These are phyloP conservation scores for Diachrysia chrysitis DNA, from an alignment of 2,888 invertebrate species.

Conservation along the genomic window DNA sequence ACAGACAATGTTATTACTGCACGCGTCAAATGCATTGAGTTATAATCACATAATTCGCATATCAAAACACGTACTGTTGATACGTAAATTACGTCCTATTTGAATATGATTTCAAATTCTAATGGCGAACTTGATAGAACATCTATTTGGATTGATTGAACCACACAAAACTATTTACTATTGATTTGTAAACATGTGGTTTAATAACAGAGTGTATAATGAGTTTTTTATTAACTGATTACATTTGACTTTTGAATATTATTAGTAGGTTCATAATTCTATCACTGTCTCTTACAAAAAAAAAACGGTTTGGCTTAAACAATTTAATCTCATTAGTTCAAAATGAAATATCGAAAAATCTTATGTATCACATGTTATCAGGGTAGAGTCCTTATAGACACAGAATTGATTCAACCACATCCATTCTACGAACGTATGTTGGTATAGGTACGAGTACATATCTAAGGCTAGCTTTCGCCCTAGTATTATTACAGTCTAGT, in stretches of 20 bases:
- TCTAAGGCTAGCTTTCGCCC: background rate
- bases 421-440: background rate
- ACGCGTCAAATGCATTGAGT: slow-evolving; percentile 67
- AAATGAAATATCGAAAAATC: background rate
- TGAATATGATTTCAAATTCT: slow-evolving; percentile 69
- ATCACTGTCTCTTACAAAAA: background rate
- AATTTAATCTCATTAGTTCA: background rate
- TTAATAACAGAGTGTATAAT: background rate
- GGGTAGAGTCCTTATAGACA: background rate
- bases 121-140: slow-evolving; percentile 59
- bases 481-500: background rate
- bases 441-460: background rate
- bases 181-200: slow-evolving; percentile 13
- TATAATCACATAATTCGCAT: slow-evolving; percentile 79
- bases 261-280: background rate
- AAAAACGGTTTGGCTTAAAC: background rate
- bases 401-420: background rate
- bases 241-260: background rate
- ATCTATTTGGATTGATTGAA: slow-evolving; percentile 44
- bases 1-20: slow-evolving; percentile 66
- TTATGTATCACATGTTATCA: background rate
- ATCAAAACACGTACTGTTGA: slow-evolving; percentile 48
- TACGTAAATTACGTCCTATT: slow-evolving; percentile 66
- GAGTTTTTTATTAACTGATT: background rate
- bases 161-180: slow-evolving; percentile 37